Conservation (phyloP, 2,797 vertebrate species). For the Sebastes matsubarae region DNA sequence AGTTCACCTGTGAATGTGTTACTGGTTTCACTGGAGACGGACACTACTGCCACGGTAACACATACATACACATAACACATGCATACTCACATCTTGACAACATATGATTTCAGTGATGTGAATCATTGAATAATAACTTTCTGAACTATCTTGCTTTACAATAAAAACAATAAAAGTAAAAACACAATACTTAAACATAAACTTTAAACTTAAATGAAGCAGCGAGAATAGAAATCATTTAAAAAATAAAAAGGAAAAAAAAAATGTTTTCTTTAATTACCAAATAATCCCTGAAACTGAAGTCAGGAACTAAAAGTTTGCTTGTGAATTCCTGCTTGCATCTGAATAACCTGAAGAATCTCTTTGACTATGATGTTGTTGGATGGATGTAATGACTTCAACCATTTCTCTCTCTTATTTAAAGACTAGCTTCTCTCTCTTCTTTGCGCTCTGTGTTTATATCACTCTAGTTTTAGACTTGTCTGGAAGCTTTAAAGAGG, state of each 20-base stretch:
- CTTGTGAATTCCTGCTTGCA: background rate
- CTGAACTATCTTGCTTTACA: background rate
- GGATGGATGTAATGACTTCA: background rate
- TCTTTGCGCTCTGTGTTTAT: background rate
- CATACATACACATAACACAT: no score
- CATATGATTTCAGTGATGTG: background rate
- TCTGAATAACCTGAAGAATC: background rate
- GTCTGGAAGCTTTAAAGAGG: background rate
- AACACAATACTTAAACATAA: background rate
- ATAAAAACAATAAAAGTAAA: background rate
- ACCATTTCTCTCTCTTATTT: background rate
- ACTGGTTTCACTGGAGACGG: slow-evolving; percentile 90
- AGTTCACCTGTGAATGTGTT: slow-evolving; percentile 88
- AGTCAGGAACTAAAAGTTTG: background rate
- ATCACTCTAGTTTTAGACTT: background rate
- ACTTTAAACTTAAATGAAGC: background rate
- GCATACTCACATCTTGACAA: background rate
- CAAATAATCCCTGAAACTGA: background rate
- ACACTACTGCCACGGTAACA: slow-evolving; percentile 84
- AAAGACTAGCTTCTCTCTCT: background rate
- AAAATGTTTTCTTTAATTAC: no score
- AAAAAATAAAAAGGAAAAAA: background rate
- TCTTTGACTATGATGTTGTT: background rate
- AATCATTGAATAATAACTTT: background rate
- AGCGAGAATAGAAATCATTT: background rate